Evolutionary conservation across 2,888 invertebrate genomes (phyloP).

Genomic region (Brachyptera putata): DNA sequence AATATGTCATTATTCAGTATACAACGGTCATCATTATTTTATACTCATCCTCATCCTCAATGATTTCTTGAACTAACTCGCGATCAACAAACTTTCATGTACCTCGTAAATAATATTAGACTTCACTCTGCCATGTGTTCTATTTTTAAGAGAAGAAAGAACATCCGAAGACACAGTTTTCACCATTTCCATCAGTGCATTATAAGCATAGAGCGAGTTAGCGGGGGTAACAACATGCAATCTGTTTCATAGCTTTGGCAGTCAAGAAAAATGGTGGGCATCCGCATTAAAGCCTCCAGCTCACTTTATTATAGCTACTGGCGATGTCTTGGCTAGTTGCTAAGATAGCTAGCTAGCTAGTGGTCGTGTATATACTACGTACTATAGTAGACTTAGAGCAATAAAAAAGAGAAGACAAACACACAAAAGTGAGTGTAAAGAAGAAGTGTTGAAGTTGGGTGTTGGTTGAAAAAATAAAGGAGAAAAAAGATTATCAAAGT

Average conservation of each 20-base stretch:
- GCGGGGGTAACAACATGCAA: background rate
- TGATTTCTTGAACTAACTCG: too few species aligned
- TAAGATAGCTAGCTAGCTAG: background rate
- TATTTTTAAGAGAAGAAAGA: background rate
- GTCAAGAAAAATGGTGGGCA: conserved; percentile 15
- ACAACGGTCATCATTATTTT: too few species aligned
- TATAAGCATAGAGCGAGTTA: background rate
- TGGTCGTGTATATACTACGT: too few species aligned
- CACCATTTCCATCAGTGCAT: conserved; percentile 6
- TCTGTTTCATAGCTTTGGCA: conserved; percentile 12
- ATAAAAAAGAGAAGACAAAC: background rate
- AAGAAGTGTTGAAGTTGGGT: background rate
- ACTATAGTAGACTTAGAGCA: too few species aligned
- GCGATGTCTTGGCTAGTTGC: background rate
- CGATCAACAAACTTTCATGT: too few species aligned
- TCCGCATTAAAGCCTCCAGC: conserved; percentile 8
- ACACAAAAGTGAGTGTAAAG: background rate
- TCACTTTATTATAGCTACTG: conserved; percentile 2
- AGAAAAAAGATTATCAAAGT: background rate
- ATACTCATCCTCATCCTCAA: too few species aligned
- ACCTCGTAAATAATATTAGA: too few species aligned
- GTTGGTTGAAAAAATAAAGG: background rate
- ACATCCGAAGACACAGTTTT: background rate
- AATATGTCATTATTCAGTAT: too few species aligned
- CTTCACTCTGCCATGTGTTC: too few species aligned